Evolutionary conservation across 2,113 vertebrate species (phyloP).

Genomic region (Cervus canadensis): DNA sequence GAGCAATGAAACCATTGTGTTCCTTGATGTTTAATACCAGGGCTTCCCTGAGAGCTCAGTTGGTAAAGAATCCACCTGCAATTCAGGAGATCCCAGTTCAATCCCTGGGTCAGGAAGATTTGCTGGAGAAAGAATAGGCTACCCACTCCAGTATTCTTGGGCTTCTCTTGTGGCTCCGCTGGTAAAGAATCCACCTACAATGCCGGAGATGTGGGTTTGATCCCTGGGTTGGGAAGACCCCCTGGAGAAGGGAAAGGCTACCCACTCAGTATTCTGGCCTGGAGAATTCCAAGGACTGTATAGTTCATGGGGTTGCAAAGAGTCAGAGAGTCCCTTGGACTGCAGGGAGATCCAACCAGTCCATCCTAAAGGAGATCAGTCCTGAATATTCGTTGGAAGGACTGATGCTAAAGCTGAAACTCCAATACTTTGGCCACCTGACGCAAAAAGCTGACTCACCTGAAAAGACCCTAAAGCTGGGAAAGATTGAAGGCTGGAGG

Average conservation of each 20-base stretch:
- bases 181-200: neutral
- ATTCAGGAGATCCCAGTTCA: neutral
- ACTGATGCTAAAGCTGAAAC: neutral
- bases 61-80: neutral
- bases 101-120: neutral
- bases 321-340: neutral
- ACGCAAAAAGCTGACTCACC: neutral
- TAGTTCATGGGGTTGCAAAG: neutral
- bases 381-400: neutral
- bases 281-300: neutral
- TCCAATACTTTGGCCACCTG: neutral
- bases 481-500: neutral
- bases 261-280: neutral
- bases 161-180: neutral
- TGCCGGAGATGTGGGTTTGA: neutral
- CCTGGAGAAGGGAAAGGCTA: neutral
- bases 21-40: accelerated
- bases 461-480: neutral
- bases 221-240: neutral
- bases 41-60: neutral
- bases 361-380: neutral
- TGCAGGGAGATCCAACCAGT: neutral
- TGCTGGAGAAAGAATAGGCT: neutral
- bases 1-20: neutral
- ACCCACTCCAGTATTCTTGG: neutral